Percentiles rank a stretch among this genome's conserved stretches.
Conservation (phyloP, 1,140 invertebrate genomes). For the Panagrolaimus sp. region DNA sequence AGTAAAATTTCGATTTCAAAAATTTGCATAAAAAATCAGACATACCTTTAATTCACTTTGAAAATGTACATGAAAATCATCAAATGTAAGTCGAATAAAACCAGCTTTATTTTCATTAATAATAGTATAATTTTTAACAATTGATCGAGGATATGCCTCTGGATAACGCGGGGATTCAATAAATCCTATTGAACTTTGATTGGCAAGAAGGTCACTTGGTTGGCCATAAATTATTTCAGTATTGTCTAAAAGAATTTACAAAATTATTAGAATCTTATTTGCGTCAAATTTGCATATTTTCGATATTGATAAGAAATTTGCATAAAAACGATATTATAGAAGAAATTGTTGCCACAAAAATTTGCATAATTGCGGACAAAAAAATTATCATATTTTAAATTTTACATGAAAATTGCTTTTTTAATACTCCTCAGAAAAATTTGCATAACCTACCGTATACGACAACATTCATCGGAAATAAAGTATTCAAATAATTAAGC, state of each 20-base stretch:
- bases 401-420: not conserved
- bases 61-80: constrained; percentile 44
- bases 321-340: too few relatives aligned
- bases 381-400: constrained; percentile 9
- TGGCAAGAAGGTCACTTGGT: constrained; percentile 15
- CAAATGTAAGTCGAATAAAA: constrained; percentile 39
- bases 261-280: too few relatives aligned
- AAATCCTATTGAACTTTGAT: constrained; percentile 30
- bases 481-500: constrained; percentile 27
- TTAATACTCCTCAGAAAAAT: not conserved
- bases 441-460: constrained; percentile 32
- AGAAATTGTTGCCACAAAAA: too few relatives aligned
- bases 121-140: constrained; percentile 38
- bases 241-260: too few relatives aligned
- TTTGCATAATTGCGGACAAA: too few relatives aligned
- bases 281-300: not conserved
- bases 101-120: constrained; percentile 33
- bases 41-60: constrained; percentile 40
- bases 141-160: constrained; percentile 28
- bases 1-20: not conserved
- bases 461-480: constrained; percentile 29
- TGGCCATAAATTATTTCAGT: constrained; percentile 21
- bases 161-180: constrained; percentile 40
- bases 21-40: not conserved
- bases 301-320: not conserved